Evolutionary conservation across 2,888 invertebrate genomes (phyloP).

Genomic region (Napeogenes inachia): DNA sequence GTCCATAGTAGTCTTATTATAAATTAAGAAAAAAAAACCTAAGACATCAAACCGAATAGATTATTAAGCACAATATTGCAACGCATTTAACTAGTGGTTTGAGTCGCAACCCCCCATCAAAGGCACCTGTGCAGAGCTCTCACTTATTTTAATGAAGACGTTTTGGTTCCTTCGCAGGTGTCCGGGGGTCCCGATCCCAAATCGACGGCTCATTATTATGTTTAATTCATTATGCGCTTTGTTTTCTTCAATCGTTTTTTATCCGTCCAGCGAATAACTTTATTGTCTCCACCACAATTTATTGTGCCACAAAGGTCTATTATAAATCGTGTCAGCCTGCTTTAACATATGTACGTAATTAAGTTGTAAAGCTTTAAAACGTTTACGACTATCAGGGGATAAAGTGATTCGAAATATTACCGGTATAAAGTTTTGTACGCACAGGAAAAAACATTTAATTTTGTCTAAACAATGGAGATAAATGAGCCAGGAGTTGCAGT

Average conservation of each 20-base stretch:
- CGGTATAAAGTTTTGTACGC: slow-evolving; percentile 40
- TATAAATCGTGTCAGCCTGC: slow-evolving; percentile 65
- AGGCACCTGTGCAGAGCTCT: slow-evolving; percentile 57
- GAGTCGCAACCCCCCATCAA: slow-evolving; percentile 48
- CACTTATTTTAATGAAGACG: slow-evolving; percentile 72
- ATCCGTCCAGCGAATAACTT: slow-evolving; percentile 58
- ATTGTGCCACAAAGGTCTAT: slow-evolving; percentile 63
- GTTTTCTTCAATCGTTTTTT: slow-evolving; percentile 67
- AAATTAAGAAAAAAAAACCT: slow-evolving; percentile 3
- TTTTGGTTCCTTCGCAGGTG: slow-evolving; percentile 68
- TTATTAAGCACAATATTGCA: slow-evolving; percentile 33
- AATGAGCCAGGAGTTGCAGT: slow-evolving; percentile 34
- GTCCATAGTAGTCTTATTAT: background rate
- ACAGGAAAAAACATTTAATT: slow-evolving; percentile 47
- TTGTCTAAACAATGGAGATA: slow-evolving; percentile 45
- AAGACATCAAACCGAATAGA: slow-evolving; percentile 3
- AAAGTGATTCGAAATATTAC: slow-evolving; percentile 43
- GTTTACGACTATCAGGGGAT: slow-evolving; percentile 56
- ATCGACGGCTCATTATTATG: slow-evolving; percentile 64
- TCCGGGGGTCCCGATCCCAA: slow-evolving; percentile 46
- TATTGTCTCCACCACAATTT: slow-evolving; percentile 62
- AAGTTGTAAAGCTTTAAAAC: slow-evolving; percentile 66
- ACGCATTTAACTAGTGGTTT: slow-evolving; percentile 41
- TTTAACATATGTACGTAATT: slow-evolving; percentile 75
- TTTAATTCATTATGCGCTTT: slow-evolving; percentile 74